phyloP scores from a whole-genome alignment of 2,113 vertebrate genomes.

The Oreochromis aureus region DNA sequence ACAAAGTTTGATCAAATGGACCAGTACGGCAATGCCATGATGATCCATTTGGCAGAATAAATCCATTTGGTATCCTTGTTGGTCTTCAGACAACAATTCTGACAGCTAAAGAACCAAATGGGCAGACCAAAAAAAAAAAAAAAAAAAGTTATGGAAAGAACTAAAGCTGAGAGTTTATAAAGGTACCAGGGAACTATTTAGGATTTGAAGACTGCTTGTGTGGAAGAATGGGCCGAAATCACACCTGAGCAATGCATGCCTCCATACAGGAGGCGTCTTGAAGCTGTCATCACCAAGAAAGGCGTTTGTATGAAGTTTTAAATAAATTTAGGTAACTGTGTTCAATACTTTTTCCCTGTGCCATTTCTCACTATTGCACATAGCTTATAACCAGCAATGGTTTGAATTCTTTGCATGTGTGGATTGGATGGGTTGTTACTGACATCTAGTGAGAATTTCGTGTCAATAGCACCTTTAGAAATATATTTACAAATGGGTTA shows the following conservation, averaged over 20 bases:
- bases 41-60: no score
- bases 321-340: no score
- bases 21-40: no score
- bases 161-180: not conserved
- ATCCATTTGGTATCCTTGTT: no score
- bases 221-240: not conserved
- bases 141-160: not conserved
- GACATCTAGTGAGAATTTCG: not conserved
- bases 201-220: not conserved
- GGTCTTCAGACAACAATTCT: no score
- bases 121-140: no score
- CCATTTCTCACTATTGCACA: not conserved
- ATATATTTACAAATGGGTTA: not conserved
- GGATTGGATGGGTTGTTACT: not conserved
- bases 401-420: not conserved
- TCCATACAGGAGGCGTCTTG: not conserved
- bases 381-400: not conserved
- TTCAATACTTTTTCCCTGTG: not conserved
- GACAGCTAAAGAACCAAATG: no score
- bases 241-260: not conserved
- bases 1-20: no score
- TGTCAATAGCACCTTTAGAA: not conserved
- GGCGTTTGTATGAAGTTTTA: not conserved
- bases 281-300: not conserved
- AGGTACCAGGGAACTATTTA: not conserved